A percentile compares a stretch with the other conserved stretches of the same genome.
These are phyloP conservation scores for Drosophila melanica DNA, from an alignment of 1,140 invertebrate genomes.

Conservation along the genomic window DNA sequence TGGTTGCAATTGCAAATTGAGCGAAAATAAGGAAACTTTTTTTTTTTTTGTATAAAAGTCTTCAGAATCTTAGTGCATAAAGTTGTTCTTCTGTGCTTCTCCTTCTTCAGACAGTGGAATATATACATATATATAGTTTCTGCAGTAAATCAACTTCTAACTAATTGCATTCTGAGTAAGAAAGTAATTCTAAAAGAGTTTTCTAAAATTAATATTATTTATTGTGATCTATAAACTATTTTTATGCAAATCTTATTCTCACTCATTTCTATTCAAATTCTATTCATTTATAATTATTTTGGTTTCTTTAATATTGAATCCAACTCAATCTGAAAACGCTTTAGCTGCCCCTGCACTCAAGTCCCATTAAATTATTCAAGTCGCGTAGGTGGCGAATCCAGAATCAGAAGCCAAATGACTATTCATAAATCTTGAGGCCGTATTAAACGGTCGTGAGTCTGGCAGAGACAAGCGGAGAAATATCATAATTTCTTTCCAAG, in stretches of 20 bases:
- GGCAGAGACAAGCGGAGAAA: conserved; percentile 26
- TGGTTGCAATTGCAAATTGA: conserved; percentile 65
- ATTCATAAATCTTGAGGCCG: not conserved
- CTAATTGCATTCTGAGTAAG: not conserved
- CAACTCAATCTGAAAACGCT: not conserved
- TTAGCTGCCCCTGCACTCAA: not conserved
- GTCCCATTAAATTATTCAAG: not conserved
- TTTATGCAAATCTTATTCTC: too few relatives aligned
- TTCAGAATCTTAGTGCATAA: not conserved
- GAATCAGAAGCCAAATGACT: conserved; percentile 5
- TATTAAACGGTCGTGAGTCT: conserved; percentile 1
- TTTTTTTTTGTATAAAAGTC: conserved; percentile 7
- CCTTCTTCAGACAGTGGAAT: not conserved
- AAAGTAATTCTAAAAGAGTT: too few relatives aligned
- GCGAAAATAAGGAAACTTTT: conserved; percentile 41
- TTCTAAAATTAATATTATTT: too few relatives aligned
- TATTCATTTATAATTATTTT: too few relatives aligned
- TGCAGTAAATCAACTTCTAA: conserved; percentile 23
- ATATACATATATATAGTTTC: not conserved
- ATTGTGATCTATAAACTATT: too few relatives aligned
- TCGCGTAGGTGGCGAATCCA: conserved; percentile 3
- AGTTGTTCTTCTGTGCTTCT: not conserved
- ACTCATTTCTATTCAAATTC: too few relatives aligned
- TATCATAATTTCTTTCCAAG: conserved; percentile 75
- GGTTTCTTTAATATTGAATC: too few relatives aligned